Evolutionary conservation across 2,797 vertebrate genomes (phyloP), one percentile per base, ranked within the genome.

Genomic region (Podarcis lilfordi): DNA sequence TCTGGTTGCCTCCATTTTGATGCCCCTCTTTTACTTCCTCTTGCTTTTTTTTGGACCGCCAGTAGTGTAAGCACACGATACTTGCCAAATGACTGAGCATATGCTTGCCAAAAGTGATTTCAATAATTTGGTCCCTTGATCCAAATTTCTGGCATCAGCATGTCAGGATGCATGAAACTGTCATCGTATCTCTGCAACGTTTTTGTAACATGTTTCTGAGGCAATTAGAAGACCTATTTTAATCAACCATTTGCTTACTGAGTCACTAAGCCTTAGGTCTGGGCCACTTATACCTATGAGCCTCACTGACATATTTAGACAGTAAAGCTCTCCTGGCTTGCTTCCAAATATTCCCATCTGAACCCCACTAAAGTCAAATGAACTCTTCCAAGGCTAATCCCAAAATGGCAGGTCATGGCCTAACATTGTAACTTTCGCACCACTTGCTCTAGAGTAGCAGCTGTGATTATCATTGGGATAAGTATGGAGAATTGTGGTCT

Each of bases 361-460:
- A 86, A 43, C 79, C 17, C 27, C n/a, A 75, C 19, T 55, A 59
- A 77, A 76, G 59, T 77, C 79, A 75, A 69, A 85, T 29, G 10
- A 81, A 69, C 35, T 82, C 23, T 55, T 43, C 82, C 59, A 55
- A 15, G 59, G 27, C 61, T 89, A 85, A 86, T 89, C 88, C 78
- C 75, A 68, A 82, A 86, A 89, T 86, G 43, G 71, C 32, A 86
- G 88, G 59, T 82, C 61, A 29, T 32, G 32, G 71, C 40, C 40
- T 76, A 25, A 25, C 50, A 25, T 71, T 88, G 64, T 29, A 88
- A 72, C 27, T 55, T 83, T 40, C 72, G 77, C n/a, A 32, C 71
- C 15, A 66, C 69, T 76, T 82, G 19, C 78, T 89, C 74, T 21
- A 85, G 78, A 82, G 64, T 81, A 86, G 79, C 61, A 23, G 79